Base-by-base conservation (phyloP, 2,888 invertebrate species). In the Drosophila ustulata region DNA sequence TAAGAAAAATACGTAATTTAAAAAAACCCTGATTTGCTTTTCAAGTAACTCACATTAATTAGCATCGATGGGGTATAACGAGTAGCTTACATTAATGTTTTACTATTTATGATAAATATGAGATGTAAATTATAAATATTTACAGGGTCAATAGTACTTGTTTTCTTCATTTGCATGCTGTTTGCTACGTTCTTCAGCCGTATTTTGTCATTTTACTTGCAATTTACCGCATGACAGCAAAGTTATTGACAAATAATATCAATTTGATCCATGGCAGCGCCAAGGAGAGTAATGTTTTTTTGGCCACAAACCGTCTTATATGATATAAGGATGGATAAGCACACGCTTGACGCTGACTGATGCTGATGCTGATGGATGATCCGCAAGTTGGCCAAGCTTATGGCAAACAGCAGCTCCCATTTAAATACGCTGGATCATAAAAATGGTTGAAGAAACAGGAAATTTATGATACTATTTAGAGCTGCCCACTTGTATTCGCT, bases 211-310 rank as follows among this genome's bases (percentile, higher is more conserved):
- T 73, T 56, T 61, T 32, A 61, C 30, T 41, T 71, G 69, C 56
- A 66, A 69, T 73, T 73, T 71, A 59, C 58, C 55, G 53, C 66
- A 66, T 52, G 71, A 68, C 63, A 67, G 34, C 45, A 57, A 71
- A 75, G 66, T 64, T 75, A 86, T 82, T 83, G 79, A 69, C 73
- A 84, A 71, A 84, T 78, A 78, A 75, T 87, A 81, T 86, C 69
- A 86, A 80, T 75, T 86, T 84, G 66, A 78, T 75, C 64, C 69
- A 71, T 69, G 68, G 55, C 71, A 74, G 37, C 52, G 28, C 18
- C 41, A 47, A 49, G 34, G 37, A 18, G 30, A 41, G 18, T 61
- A 53, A 51, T 39, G 25, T 51, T 56, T 43, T 56, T 49, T 56
- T 32, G 30, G 59, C 49, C 34, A 37, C 30, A 26, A 46, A 47